Percentiles rank a stretch among this genome's conserved stretches.
These are phyloP conservation scores for Brachionus manjavacas DNA, from an alignment of 1,140 invertebrate genomes.

Conservation along the genomic window DNA sequence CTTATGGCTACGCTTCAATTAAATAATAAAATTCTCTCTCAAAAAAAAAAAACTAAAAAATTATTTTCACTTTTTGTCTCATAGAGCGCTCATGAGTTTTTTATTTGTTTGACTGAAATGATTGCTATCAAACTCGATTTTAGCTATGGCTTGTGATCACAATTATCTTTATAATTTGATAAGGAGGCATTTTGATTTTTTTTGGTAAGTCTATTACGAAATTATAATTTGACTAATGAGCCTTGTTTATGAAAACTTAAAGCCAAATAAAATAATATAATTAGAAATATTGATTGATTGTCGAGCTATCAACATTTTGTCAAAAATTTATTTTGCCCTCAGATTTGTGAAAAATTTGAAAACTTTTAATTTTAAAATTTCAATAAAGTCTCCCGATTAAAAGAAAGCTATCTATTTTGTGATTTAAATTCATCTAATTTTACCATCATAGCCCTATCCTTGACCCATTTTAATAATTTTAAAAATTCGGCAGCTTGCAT, in stretches of 20 bases:
- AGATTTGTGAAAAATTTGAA: not conserved
- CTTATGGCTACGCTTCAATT: not conserved
- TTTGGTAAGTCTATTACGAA: not conserved
- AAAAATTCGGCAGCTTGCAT: not conserved
- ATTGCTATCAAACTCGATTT: not conserved
- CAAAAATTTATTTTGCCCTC: not conserved
- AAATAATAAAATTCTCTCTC: not conserved
- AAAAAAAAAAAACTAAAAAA: not conserved
- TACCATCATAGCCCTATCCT: not conserved
- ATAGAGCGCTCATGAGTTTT: not conserved
- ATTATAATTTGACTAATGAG: not conserved
- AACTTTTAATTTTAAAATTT: not conserved
- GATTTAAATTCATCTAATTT: not conserved
- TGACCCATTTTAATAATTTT: not conserved
- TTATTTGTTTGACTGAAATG: not conserved
- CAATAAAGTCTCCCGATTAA: not conserved
- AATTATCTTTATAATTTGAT: not conserved
- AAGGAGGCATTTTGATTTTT: not conserved
- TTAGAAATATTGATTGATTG: not conserved
- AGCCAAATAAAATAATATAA: not conserved
- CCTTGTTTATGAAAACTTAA: not conserved
- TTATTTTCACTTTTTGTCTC: not conserved
- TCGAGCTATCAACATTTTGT: not conserved
- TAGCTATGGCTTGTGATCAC: not conserved
- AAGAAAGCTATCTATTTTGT: not conserved